phyloP scores from a whole-genome alignment of 1,140 invertebrate genomes.

The Euura lappo region DNA sequence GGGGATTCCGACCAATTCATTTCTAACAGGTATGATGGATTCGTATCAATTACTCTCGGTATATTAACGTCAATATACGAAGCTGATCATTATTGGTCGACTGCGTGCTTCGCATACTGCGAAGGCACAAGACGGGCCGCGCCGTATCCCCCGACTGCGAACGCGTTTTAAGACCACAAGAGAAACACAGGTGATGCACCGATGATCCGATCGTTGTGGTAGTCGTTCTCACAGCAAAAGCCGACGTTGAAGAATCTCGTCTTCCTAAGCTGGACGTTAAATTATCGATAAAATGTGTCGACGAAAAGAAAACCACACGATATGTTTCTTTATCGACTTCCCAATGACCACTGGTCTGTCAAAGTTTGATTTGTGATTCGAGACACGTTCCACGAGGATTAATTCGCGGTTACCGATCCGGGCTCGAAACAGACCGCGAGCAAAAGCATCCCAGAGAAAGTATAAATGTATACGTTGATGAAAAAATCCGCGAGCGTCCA shows the following conservation, averaged over 20 bases:
- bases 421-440: too few species aligned
- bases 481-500: background rate
- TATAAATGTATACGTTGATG: background rate
- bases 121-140: background rate
- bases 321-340: too few species aligned
- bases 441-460: background rate
- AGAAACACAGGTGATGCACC: background rate
- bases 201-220: too few species aligned
- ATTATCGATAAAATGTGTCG: too few species aligned
- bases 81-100: constrained; percentile 24
- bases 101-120: constrained; percentile 25
- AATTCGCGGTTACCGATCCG: too few species aligned
- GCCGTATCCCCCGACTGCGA: background rate
- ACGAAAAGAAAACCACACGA: too few species aligned
- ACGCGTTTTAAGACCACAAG: background rate
- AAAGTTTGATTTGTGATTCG: too few species aligned
- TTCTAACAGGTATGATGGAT: constrained; percentile 24
- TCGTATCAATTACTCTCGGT: constrained; percentile 30
- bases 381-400: too few species aligned
- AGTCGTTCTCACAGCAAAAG: too few species aligned
- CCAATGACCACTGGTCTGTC: too few species aligned
- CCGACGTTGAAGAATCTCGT: too few species aligned
- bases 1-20: background rate
- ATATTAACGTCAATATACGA: constrained; percentile 19
- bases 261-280: too few species aligned